Percentiles rank a stretch among this genome's conserved stretches.
These are phyloP conservation scores for Chironomus tentans DNA, from an alignment of 2,888 invertebrate genomes.

Conservation along the genomic window DNA sequence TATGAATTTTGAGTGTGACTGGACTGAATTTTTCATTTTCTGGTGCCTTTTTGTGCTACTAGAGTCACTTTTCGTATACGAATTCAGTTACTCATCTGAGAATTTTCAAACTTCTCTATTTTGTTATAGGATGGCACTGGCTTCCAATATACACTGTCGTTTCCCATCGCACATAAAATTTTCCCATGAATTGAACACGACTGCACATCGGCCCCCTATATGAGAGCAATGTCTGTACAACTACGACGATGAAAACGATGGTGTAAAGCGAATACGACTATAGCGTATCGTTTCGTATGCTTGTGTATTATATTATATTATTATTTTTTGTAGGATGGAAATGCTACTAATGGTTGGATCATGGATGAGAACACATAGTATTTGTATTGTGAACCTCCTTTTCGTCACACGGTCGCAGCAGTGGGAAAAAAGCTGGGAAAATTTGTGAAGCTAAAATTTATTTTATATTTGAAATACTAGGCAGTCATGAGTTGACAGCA, in stretches of 20 bases:
- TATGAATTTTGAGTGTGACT: slow-evolving; percentile 18
- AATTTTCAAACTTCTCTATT: slow-evolving; percentile 3
- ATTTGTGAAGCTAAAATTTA: slow-evolving; percentile 27
- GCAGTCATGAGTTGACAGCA: slow-evolving; percentile 3
- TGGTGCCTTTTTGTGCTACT: not conserved
- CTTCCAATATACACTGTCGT: not conserved
- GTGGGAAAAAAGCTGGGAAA: slow-evolving; percentile 21
- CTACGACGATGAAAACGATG: not conserved
- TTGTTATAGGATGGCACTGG: slow-evolving; percentile 24
- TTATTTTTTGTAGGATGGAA: too few relatives aligned
- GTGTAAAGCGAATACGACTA: too few relatives aligned
- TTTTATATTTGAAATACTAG: slow-evolving; percentile 23
- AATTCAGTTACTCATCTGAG: not conserved
- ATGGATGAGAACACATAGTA: not conserved
- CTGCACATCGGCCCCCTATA: not conserved
- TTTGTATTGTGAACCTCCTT: slow-evolving; percentile 19
- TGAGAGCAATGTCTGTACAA: not conserved
- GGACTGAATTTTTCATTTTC: slow-evolving; percentile 14
- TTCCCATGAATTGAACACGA: slow-evolving; percentile 18
- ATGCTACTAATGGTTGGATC: not conserved
- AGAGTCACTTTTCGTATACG: not conserved
- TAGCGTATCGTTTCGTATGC: too few relatives aligned
- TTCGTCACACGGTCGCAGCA: slow-evolving; percentile 14
- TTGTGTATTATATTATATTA: too few relatives aligned
- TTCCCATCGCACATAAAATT: slow-evolving; percentile 9